Conservation (phyloP, 2,888 invertebrate genomes). For the Imbricaverruca yamaguchii region DNA sequence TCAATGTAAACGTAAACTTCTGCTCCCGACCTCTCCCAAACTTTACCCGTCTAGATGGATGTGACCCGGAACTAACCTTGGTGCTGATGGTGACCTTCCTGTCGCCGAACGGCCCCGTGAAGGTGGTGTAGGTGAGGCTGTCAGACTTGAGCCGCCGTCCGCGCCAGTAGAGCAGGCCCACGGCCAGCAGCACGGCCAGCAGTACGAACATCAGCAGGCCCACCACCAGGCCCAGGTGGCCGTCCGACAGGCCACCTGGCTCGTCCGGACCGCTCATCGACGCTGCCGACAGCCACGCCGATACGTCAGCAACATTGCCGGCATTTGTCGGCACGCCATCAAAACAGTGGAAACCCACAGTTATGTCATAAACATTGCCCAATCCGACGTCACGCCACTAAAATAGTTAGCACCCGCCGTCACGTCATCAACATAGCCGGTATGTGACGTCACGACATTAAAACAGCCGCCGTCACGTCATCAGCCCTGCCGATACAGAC, state of each 20-base stretch:
- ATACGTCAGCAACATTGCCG: neutral
- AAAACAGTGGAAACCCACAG: too few species aligned
- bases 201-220: constrained; percentile 40
- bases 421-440: too few species aligned
- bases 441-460: too few species aligned
- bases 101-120: constrained; percentile 29
- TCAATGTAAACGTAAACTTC: too few species aligned
- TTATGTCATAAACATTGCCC: too few species aligned
- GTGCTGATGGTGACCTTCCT: constrained; percentile 32
- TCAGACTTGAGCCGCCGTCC: constrained; percentile 30
- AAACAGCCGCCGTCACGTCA: too few species aligned
- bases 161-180: constrained; percentile 39
- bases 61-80: constrained; percentile 25
- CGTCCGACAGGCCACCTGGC: constrained; percentile 22
- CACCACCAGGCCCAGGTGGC: constrained; percentile 29
- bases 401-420: too few species aligned
- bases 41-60: neutral
- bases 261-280: neutral
- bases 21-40: too few species aligned
- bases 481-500: too few species aligned
- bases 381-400: too few species aligned
- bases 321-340: too few species aligned
- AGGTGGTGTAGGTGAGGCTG: constrained; percentile 31
- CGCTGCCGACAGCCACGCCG: neutral
- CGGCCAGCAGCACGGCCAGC: constrained; percentile 40